Percentiles rank a stretch among this genome's conserved stretches.
Conservation (phyloP, 2,888 invertebrate species). For the Heterodera filipjevi region DNA sequence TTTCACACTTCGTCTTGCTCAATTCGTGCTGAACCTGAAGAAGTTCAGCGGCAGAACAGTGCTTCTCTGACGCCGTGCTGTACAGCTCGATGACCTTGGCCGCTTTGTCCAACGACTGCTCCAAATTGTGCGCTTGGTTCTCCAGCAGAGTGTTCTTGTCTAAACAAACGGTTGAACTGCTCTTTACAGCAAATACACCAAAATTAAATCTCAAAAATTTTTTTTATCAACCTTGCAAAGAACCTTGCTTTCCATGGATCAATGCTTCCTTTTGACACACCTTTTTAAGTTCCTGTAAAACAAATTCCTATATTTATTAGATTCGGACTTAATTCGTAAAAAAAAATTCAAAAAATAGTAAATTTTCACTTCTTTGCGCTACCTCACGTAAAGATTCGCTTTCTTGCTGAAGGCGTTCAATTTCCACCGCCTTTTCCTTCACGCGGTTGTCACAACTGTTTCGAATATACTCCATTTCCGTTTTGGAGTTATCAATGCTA, state of each 20-base stretch:
- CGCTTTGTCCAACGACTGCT: slow-evolving; percentile 31
- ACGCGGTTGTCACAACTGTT: not conserved
- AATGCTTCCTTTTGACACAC: not conserved
- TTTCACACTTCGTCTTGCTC: slow-evolving; percentile 26
- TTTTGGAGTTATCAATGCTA: not conserved
- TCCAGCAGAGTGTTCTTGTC: not conserved
- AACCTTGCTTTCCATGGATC: not conserved
- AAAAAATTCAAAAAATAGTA: not conserved
- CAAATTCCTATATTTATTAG: not conserved
- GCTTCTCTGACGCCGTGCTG: slow-evolving; percentile 29
- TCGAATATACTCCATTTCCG: slow-evolving; percentile 5
- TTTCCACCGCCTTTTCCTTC: slow-evolving; percentile 20
- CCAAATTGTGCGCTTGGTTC: not conserved
- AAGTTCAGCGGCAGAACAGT: slow-evolving; percentile 28
- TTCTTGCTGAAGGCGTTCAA: slow-evolving; percentile 25
- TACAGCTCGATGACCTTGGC: slow-evolving; percentile 29
- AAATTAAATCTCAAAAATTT: not conserved
- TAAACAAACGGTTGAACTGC: too few species aligned
- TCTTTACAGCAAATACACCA: too few species aligned
- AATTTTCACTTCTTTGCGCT: not conserved
- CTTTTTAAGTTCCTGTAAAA: not conserved
- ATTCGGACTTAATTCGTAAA: too few species aligned
- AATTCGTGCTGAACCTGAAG: slow-evolving; percentile 28
- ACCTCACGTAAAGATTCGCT: slow-evolving; percentile 9
- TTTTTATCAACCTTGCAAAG: not conserved